Base-by-base conservation (phyloP, 2,113 vertebrate species). In the Nymphicus hollandicus region DNA sequence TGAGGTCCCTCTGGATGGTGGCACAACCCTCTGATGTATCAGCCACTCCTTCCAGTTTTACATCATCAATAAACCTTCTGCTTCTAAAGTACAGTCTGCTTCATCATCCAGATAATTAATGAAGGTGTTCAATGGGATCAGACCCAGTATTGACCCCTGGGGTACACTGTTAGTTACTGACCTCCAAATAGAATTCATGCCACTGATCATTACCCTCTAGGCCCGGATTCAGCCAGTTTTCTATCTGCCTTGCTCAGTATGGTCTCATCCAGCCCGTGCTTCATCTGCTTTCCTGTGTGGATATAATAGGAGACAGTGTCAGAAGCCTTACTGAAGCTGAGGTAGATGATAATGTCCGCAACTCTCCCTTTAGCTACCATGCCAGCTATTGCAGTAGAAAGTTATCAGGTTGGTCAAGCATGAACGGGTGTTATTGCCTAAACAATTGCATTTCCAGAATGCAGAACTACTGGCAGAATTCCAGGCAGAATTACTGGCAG, bases 141-240 rank as follows among this genome's bases (percentile, higher is more conserved):
- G 23, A 71, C 1, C 2, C 4, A 76, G 14, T 63, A 16, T 0
- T 43, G 55, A 37, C 5, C 2, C 4, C 7, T 74, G 50, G 23
- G 13, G 15, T 77, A 53, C 16, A 53, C 16, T 27, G 11, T 11
- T 70, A 25, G 20, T 46, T 56, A 41, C 41, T 72, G 60, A 7
- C 17, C 19, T 65, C 25, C 25, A 60, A 17, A 12, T 46, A 64
- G 39, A 46, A 66, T 68, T 87, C 16, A 74, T 37, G 22, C 10
- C 33, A n/a, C 6, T 41, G 23, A 35, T 49, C 11, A 64, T 22
- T 24, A 50, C 1, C 1, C 7, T 55, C 43, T 82, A 10, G 33
- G 19, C 17, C 35, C n/a, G 65, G 28, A 6, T 55, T 61, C 49
- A 86, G 12, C 3, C 10, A 56, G 1, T 80, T 83, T 89, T 83